These are phyloP conservation scores for Psittacula cyanocephala DNA, from an alignment of 2,113 vertebrate species.

Conservation along the genomic window DNA sequence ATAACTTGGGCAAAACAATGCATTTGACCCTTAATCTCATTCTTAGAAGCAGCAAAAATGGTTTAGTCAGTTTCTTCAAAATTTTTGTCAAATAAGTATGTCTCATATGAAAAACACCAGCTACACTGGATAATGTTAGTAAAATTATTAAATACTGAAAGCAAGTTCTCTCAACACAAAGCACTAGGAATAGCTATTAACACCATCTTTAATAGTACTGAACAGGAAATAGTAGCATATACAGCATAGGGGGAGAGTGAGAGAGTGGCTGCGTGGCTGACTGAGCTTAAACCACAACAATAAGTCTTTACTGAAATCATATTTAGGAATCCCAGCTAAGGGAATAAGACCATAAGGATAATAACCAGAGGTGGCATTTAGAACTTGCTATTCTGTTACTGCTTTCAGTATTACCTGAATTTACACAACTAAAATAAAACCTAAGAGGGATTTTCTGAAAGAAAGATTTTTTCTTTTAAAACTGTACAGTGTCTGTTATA, in stretches of 20 bases:
- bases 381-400: not conserved
- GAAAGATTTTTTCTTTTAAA: not conserved
- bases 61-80: not conserved
- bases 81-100: not conserved
- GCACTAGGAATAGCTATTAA: not conserved
- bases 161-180: not conserved
- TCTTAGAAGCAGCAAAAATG: not conserved
- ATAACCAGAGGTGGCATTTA: not conserved
- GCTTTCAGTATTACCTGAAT: not conserved
- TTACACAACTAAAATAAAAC: not conserved
- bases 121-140: not conserved
- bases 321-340: not conserved
- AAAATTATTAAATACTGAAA: slow-evolving; percentile 21
- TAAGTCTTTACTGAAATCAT: not conserved
- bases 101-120: slow-evolving; percentile 1
- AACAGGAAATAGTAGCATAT: not conserved
- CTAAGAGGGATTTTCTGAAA: not conserved
- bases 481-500: not conserved
- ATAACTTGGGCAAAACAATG: slow-evolving; percentile 32
- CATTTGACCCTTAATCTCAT: not conserved
- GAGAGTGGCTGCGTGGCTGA: no score
- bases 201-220: not conserved
- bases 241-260: not conserved
- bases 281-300: no score
- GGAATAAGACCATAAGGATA: not conserved